A percentile compares a stretch with the other conserved stretches of the same genome.
phyloP scores from a whole-genome alignment of 1,140 invertebrate species.

The Holcopasites calliopsidis region DNA sequence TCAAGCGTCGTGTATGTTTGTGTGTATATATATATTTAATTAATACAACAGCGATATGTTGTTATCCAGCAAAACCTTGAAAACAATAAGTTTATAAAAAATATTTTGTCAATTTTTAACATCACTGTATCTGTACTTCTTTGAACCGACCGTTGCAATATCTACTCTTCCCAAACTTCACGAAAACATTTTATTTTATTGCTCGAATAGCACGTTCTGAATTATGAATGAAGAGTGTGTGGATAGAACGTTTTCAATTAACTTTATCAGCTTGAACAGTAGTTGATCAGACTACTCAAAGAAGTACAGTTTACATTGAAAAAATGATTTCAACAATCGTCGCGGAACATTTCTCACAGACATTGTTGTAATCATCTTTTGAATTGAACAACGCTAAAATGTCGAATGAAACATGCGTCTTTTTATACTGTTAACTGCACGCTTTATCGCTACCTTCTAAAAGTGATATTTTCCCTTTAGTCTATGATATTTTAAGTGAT shows the following conservation, averaged over 20 bases:
- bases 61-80: slow-evolving; percentile 32
- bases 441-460: slow-evolving; percentile 7
- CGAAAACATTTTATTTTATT: not conserved
- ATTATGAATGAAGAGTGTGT: too few species aligned
- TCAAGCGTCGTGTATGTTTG: slow-evolving; percentile 25
- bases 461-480: not conserved
- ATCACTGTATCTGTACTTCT: slow-evolving; percentile 4
- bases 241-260: not conserved
- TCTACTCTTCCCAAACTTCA: not conserved
- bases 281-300: not conserved
- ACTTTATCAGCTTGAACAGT: not conserved
- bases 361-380: not conserved
- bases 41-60: slow-evolving; percentile 43
- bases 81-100: slow-evolving; percentile 48
- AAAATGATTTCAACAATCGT: slow-evolving; percentile 12
- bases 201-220: not conserved
- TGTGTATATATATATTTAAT: slow-evolving; percentile 36
- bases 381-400: slow-evolving; percentile 14
- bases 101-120: slow-evolving; percentile 35
- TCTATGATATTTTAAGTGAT: slow-evolving; percentile 22
- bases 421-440: slow-evolving; percentile 13
- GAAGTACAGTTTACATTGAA: not conserved
- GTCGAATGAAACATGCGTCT: slow-evolving; percentile 10
- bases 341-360: too few species aligned
- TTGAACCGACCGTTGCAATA: slow-evolving; percentile 1